These are phyloP conservation scores for Julus scanicus DNA, from an alignment of 2,888 invertebrate species.

Conservation along the genomic window DNA sequence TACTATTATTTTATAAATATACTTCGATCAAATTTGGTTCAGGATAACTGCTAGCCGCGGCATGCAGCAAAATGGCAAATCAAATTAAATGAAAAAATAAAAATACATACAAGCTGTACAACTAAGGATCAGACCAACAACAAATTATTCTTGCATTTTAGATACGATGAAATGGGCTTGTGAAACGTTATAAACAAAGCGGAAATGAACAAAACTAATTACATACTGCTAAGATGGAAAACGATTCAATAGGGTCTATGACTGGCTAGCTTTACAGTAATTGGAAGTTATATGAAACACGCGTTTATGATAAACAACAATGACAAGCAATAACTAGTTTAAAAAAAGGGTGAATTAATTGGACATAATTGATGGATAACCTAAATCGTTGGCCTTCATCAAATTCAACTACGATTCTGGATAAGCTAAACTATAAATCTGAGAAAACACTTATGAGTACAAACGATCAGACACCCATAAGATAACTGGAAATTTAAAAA, in stretches of 20 bases:
- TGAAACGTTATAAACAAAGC: not conserved
- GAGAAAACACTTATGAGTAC: too few species aligned
- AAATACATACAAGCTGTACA: slow-evolving; percentile 11
- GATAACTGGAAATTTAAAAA: too few species aligned
- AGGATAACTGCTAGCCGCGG: not conserved
- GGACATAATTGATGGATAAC: too few species aligned
- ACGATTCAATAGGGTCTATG: not conserved
- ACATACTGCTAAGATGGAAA: not conserved
- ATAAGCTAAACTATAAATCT: too few species aligned
- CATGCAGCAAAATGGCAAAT: slow-evolving; percentile 3
- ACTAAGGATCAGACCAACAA: not conserved
- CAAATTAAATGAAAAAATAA: not conserved
- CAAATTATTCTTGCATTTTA: not conserved
- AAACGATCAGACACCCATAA: too few species aligned
- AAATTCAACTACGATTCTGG: too few species aligned
- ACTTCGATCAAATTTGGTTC: not conserved
- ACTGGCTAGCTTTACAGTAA: not conserved
- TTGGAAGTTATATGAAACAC: not conserved
- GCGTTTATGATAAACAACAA: not conserved
- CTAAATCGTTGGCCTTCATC: too few species aligned
- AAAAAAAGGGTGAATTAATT: too few species aligned
- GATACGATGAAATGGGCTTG: not conserved
- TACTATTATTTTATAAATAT: not conserved
- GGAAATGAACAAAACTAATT: slow-evolving; percentile 2
- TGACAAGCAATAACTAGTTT: not conserved